Evolutionary conservation across 2,797 vertebrate genomes (phyloP), one percentile per base, ranked within the genome.

Genomic region (Lutjanus campechanus): DNA sequence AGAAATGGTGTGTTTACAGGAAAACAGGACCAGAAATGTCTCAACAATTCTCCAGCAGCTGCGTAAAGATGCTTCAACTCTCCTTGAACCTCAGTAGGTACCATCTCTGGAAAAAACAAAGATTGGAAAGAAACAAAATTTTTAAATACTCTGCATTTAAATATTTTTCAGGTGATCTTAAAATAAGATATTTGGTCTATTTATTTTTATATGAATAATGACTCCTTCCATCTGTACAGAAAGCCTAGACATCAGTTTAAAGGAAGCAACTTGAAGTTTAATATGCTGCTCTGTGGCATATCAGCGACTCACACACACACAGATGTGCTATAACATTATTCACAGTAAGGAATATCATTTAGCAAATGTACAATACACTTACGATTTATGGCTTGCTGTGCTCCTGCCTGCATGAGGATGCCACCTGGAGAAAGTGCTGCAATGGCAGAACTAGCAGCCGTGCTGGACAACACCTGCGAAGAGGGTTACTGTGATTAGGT

Each of bases 21-120:
- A 91, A 99, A 99, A 93, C 98, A 99, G 87, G 98, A 97, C 98
- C 98, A 99, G 93, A 99, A 99, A 89, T 99, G 98, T 90, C 98
- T 96, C 13, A 99, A 90, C 84, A 99, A 93, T 79, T 99, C 98
- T 67, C 97, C 98, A 69, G 94, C 96, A 86, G 98, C 98, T 73
- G 97, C 96, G 19, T 99, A 99, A 68, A 99, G 96, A 91, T 99
- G 98, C 93, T 98, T 99, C 76, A 99, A 82, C 93, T 99, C 98
- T 82, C 92, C 96, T 92, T 98, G 98, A 92, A 99, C 86, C 50
- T 99, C 98, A 85, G 92, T 95, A 85, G 98, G 98, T 90, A 99
- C 96, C 96, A 99, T 97, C 94, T 99, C 98, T 99, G 95, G 89
- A 62, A 62, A 63, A 6, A 36, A 54, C 17, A 8, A 22, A 17